Percentiles rank a stretch among this genome's conserved stretches.
Conservation (phyloP, 2,113 vertebrate species). For the Psittacara wagleri region DNA sequence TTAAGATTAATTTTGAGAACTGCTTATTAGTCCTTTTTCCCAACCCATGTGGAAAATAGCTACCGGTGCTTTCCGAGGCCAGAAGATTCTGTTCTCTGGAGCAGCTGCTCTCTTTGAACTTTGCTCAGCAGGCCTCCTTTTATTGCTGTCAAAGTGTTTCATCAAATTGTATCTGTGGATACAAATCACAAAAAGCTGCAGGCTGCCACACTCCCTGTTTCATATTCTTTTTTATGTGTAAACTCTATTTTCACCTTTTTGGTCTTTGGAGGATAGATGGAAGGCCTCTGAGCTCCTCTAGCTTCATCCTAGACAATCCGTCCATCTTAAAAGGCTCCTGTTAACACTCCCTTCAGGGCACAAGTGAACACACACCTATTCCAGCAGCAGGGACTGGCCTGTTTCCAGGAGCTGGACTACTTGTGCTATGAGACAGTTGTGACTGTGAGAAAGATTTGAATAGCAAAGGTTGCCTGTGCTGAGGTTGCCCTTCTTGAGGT, state of each 20-base stretch:
- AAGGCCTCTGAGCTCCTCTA: neutral
- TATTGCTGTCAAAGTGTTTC: neutral
- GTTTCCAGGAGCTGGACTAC: neutral
- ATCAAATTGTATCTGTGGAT: neutral
- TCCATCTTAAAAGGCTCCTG: neutral
- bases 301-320: neutral
- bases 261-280: neutral
- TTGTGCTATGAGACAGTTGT: neutral
- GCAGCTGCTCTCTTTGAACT: slow-evolving; percentile 16
- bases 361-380: fast-evolving
- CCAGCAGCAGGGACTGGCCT: neutral
- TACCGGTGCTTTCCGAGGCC: neutral
- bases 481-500: neutral
- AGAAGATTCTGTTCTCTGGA: slow-evolving; percentile 17
- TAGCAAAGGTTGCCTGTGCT: neutral
- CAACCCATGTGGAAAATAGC: neutral
- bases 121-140: slow-evolving; percentile 4
- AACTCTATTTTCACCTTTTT: neutral
- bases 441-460: neutral
- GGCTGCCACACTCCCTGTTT: neutral
- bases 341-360: neutral
- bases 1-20: neutral
- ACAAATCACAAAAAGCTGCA: slow-evolving; percentile 3
- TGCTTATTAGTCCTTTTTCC: neutral
- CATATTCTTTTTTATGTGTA: neutral